Evolutionary conservation across 2,797 vertebrate species (phyloP), one percentile per base, ranked within the genome.

Genomic region (Pitangus sulphuratus): DNA sequence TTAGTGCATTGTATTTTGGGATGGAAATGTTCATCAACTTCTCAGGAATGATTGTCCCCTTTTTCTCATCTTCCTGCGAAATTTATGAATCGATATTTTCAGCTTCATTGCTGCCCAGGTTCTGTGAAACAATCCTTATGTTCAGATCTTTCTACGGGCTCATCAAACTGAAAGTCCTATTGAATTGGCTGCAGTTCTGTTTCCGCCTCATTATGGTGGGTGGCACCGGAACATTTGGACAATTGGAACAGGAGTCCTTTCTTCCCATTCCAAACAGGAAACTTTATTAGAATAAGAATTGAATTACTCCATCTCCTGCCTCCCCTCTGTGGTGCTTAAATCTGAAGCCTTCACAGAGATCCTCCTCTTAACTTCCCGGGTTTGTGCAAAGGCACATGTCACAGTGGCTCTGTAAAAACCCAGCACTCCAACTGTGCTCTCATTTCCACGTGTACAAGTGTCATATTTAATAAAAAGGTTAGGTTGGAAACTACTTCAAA

Each of bases 91-190:
- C 72, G 20, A 37, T 95, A 93, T 95, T 96, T 96, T 97, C 95
- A 60, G 96, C 96, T 97, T 90, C 94, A 96, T 95, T 95, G 95
- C 94, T 94, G 89, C 96, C 75, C 96, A 96, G 74, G 94, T 95
- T 91, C 87, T 96, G 95, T 97, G 96, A 97, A 97, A 93, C 91
- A 96, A 96, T 96, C 92, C 95, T 96, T 96, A 95, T 96, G 96
- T 87, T 96, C 95, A 76, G 61, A 76, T 74, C 94, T 96, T 97
- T 80, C 96, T 77, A 39, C 0, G 94, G 95, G 93, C 93, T 95
- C 93, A 97, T 97, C 94, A 96, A 92, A 57, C 40, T 12, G 8
- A 64, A 39, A 87, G 22, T 95, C 92, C 94, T 93, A 14, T 81
- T 92, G 92, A 96, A 77, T 93, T 96, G 95, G 91, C 91, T 90